phyloP scores from a whole-genome alignment of 37 sponge, comb jelly and placozoan genomes.

The Hexactinellida sp. region DNA sequence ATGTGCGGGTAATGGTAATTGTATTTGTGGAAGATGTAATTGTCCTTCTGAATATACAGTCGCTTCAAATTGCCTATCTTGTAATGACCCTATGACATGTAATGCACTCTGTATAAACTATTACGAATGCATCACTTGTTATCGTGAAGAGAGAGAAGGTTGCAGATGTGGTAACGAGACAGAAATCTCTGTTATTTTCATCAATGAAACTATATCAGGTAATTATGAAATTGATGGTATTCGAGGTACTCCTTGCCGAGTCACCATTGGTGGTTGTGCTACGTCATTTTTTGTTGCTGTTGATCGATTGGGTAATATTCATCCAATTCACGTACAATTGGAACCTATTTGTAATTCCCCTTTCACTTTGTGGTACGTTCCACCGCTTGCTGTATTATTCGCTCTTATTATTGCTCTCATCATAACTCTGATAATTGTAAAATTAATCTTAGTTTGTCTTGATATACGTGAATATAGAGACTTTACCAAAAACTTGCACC shows the following conservation, averaged over 20 bases:
- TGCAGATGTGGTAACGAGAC: constrained; percentile 12
- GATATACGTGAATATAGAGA: background rate
- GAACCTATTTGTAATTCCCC: background rate
- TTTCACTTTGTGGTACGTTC: background rate
- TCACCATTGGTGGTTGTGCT: background rate
- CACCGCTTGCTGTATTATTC: background rate
- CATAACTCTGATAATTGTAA: background rate
- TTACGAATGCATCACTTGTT: background rate
- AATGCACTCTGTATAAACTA: background rate
- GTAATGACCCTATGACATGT: constrained; percentile 10
- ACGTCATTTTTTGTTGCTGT: background rate
- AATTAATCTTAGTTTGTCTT: background rate
- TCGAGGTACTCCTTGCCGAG: background rate
- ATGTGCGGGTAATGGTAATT: constrained; percentile 4
- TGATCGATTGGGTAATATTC: background rate
- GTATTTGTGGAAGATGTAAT: background rate
- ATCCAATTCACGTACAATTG: background rate
- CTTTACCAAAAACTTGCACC: background rate
- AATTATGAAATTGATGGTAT: background rate
- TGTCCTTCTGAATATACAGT: constrained; percentile 6
- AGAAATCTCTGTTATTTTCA: background rate
- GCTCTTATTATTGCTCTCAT: background rate
- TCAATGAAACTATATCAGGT: background rate
- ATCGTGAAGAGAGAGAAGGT: background rate
- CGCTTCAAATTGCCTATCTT: background rate